Base-by-base conservation (phyloP, 2,797 vertebrate species). In the Gallirallus australis region DNA sequence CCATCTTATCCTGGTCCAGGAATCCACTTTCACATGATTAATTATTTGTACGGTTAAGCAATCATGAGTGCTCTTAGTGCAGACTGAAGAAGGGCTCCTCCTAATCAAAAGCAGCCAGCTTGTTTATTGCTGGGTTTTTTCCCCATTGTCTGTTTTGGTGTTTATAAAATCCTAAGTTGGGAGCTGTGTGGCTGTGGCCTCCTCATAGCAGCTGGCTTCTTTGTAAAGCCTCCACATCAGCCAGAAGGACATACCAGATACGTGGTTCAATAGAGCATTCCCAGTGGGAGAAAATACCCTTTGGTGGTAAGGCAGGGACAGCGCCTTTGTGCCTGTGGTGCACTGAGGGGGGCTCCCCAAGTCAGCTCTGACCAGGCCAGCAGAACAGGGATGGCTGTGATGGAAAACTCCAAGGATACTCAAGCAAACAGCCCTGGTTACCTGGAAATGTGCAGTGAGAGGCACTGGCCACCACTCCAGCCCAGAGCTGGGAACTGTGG, bases 31-130 rank as follows among this genome's bases (percentile, higher is more conserved):
- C 45, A 27, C 35, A 20, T 50, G 59, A 71, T 79, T 48, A 47
- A 82, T 93, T 82, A 75, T 57, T 86, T 79, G 68, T 50, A 35
- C 31, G 35, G 66, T 70, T 85, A 82, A 76, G 63, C 76, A 82
- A 91, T 86, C 48, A 18, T 0, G 45, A 89, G 45, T 48, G 63
- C 84, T 84, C 63, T 69, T 7, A 53, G 92, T 7, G 28, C 42
- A 63, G 64, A 42, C 54, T 47, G 59, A 40, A 56, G 68, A 37
- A 79, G n/a, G 42, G 59, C 59, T 59, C 59, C 64, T 94, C 69
- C 81, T 82, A 64, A 89, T 68, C 82, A 78, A 79, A 86, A 94
- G 33, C 77, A 91, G 84, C 35, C 77, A 68, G 72, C 65, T 83
- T 89, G 65, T 64, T 94, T 69, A 76, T 82, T 89, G 64, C 81